Evolutionary conservation across 2,888 invertebrate genomes (phyloP), one percentile per base, ranked within the genome.

Genomic region (Hirtodrosophila confusa): DNA sequence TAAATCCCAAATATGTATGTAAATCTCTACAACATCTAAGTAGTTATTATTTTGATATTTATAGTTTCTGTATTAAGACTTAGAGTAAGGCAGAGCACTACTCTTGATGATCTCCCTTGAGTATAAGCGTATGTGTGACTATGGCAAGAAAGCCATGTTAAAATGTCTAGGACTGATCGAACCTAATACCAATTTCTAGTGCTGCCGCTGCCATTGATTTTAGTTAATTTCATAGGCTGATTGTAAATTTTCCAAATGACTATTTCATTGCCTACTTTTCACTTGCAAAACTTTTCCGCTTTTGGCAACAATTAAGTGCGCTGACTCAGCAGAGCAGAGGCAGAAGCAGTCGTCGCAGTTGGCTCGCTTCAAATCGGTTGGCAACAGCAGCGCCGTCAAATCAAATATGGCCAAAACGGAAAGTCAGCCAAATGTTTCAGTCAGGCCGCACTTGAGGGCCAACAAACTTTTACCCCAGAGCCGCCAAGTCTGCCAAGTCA

Each of bases 301-400:
- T 80, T 84, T 73, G 80, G 68, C 85, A 84, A 80, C 78, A 79
- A 79, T 79, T 79, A 84, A 78, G 84, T 58, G 51, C 72, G 85
- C 85, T 85, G 79, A 84, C 82, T 80, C 85, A 79, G 78, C 71
- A 74, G 24, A 41, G 54, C 31, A 41, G 58, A 5, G 40, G 67
- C 50, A 44, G 40, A 39, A 36, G 53, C 49, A 17, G 62, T 58
- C 61, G 76, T 62, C 71, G 62, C 72, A 75, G 75, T 67, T 75
- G 70, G 76, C 53, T 54, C 70, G 72, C 54, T 69, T 51, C 57
- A 62, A 63, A 57, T 57, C 56, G 69, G 50, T 74, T 76, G 73
- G 70, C 61, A 76, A 75, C 71, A 66, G 64, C 29, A 33, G 29
- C 53, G 58, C 57, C 53, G 66, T 67, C 68, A 75, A 75, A 77